Evolutionary conservation across 2,113 vertebrate species (phyloP).

Genomic region (Chrysemys picta): DNA sequence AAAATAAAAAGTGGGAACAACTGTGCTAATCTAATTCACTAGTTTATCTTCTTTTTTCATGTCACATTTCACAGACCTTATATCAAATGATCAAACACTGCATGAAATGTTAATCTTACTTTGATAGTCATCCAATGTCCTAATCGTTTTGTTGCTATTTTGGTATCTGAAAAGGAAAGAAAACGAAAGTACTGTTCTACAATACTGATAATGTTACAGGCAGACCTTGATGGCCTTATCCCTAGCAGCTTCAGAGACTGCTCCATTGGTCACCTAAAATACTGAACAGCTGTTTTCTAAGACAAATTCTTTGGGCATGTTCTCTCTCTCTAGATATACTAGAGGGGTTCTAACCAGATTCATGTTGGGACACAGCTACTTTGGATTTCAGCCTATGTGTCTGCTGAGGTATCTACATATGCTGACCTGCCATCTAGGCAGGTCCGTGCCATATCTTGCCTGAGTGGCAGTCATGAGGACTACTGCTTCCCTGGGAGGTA

Average conservation of each 20-base stretch:
- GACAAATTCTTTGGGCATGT: not conserved
- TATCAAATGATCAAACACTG: fast-evolving
- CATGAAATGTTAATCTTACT: not conserved
- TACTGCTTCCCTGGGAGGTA: not conserved
- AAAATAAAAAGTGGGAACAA: not conserved
- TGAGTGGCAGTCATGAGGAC: not conserved
- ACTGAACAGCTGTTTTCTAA: not conserved
- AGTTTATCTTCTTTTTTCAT: not conserved
- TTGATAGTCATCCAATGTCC: not conserved
- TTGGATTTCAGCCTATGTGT: not conserved
- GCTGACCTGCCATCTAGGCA: not conserved
- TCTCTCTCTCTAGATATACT: not conserved
- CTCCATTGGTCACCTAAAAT: not conserved
- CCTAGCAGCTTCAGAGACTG: not conserved
- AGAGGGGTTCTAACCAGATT: not conserved
- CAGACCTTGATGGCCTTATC: not conserved
- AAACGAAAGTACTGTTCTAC: not conserved
- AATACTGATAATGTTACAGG: not conserved
- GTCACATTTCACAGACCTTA: not conserved
- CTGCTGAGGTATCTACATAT: not conserved
- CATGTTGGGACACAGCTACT: not conserved
- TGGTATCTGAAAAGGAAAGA: not conserved
- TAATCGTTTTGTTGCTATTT: not conserved
- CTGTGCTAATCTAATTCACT: not conserved
- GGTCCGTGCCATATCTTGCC: not conserved